A percentile compares a stretch with the other conserved stretches of the same genome.
phyloP scores from a whole-genome alignment of 2,888 invertebrate genomes.

The Chalcis sispes region DNA sequence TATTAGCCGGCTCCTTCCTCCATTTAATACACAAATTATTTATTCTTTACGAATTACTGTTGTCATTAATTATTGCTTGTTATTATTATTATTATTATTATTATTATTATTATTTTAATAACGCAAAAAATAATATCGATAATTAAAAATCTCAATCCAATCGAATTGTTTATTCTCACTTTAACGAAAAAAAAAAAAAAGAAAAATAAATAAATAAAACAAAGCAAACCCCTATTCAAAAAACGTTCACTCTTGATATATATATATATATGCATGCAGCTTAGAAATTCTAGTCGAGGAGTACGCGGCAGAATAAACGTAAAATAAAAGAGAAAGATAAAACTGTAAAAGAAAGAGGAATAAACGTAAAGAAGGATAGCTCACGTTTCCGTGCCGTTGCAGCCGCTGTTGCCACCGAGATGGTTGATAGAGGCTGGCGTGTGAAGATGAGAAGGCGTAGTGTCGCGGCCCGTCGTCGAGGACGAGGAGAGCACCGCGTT shows the following conservation, averaged over 20 bases:
- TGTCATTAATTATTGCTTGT: too few species aligned
- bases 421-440: constrained; percentile 80
- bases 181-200: neutral
- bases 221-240: too few species aligned
- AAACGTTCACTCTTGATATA: too few species aligned
- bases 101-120: too few species aligned
- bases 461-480: constrained; percentile 36
- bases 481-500: constrained; percentile 43
- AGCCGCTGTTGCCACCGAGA: constrained; percentile 80
- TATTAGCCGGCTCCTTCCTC: too few species aligned
- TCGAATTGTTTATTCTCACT: too few species aligned
- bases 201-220: neutral
- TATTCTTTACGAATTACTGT: too few species aligned
- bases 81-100: too few species aligned
- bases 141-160: too few species aligned
- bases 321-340: neutral
- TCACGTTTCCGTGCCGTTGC: constrained; percentile 84
- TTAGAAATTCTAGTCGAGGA: neutral
- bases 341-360: constrained; percentile 6
- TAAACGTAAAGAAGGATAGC: constrained; percentile 57
- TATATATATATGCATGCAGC: too few species aligned
- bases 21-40: too few species aligned
- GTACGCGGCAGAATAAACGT: neutral
- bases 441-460: constrained; percentile 79
- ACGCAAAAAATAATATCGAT: too few species aligned